Evolutionary conservation across 2,797 vertebrate species (phyloP).

Genomic region (Enteromius treurensis): DNA sequence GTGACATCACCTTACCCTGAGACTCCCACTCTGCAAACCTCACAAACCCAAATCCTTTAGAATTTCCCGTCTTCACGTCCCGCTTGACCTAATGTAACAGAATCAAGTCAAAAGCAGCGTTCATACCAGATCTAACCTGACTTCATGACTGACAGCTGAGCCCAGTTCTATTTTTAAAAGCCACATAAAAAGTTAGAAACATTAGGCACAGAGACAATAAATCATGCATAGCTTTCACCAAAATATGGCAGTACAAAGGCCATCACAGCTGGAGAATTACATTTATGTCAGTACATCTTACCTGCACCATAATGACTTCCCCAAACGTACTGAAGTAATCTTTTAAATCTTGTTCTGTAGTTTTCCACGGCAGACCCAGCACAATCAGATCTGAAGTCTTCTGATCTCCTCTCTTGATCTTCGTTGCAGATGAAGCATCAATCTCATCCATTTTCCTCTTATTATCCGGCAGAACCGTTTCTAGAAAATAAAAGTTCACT

Average conservation of each 20-base stretch:
- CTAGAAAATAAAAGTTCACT: conserved; percentile 29
- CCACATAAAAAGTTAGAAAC: conserved; percentile 4
- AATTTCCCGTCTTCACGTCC: conserved; percentile 95
- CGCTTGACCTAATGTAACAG: conserved; percentile 87
- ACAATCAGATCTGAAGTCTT: conserved; percentile 98
- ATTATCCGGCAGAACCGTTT: conserved; percentile 82
- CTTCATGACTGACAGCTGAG: neutral
- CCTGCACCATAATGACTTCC: conserved; percentile 99
- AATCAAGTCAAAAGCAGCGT: neutral
- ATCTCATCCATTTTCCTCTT: conserved; percentile 99
- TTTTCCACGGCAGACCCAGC: conserved; percentile 96
- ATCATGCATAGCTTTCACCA: neutral
- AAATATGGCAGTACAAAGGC: conserved; percentile 2
- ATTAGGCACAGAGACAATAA: neutral
- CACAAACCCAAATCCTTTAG: conserved; percentile 98
- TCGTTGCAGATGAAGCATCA: conserved; percentile 94
- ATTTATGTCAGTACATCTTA: conserved; percentile 64
- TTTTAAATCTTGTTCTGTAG: conserved; percentile 95
- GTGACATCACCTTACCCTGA: conserved; percentile 96
- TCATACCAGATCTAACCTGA: neutral
- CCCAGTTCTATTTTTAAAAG: conserved; percentile 12
- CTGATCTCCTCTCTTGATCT: conserved; percentile 96
- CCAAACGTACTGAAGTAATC: conserved; percentile 98
- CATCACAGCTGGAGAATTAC: neutral
- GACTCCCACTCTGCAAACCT: conserved; percentile 95